Evolutionary conservation across 2,888 invertebrate genomes (phyloP), one percentile per base, ranked within the genome.

Genomic region (Cantharis rufa): DNA sequence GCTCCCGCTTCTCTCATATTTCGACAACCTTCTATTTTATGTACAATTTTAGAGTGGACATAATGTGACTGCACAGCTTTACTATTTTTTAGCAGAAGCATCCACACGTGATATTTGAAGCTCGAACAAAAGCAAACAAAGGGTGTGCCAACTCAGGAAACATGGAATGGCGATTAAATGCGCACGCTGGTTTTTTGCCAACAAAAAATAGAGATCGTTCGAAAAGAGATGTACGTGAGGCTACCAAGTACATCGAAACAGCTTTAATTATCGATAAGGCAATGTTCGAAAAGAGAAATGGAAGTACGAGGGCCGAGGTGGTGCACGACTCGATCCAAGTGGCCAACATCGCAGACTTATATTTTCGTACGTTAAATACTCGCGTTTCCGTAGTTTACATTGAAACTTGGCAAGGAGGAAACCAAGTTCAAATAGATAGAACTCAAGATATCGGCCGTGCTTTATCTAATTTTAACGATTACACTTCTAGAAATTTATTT

Each of bases 21-120:
- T 70, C 69, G 64, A 69, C 28, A 61, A 62, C 62, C 48, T 16
- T 66, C 62, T 62, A 48, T 69, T 68, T 72, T 72, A 24, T 70
- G 66, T 69, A 32, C 66, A 77, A 64, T 75, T 74, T 24, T 48
- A 66, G 24, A 66, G n/a, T 21, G 79, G 62, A 73, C 79, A 64
- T 70, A 73, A 79, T 72, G 85, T 86, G 85, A 87, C 87, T 87
- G 86, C 87, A 87, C 87, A 86, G 86, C 86, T 85, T 84, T 83
- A 82, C 87, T 92, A 92, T 91, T 92, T 92, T 93, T 91, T 93
- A 95, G 95, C 95, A 96, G 94, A 96, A 96, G 90, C 97, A 98
- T 93, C 98, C 98, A 86, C 98, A 98, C 92, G 95, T 98, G 89
- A 96, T 98, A 89, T 98, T 97, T 91, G 96, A 97, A 89, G 96